Conservation (phyloP, 2,888 invertebrate genomes). For the Glaucopsyche alexis region DNA sequence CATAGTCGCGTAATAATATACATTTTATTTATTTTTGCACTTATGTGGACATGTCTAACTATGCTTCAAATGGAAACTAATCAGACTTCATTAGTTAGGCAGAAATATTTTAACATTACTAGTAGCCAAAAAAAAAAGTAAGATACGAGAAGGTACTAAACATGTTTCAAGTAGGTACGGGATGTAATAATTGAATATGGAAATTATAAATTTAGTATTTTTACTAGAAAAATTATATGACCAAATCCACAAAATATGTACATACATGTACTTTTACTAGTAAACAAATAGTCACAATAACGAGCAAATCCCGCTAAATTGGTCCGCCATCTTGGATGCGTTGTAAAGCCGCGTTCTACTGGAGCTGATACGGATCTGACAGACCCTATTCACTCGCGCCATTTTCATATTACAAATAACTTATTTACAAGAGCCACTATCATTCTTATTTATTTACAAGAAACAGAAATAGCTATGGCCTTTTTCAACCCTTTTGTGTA, state of each 20-base stretch:
- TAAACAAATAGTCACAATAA: slow-evolving; percentile 6
- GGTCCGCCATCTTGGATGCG: slow-evolving; percentile 28
- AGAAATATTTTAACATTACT: no score
- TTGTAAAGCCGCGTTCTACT: slow-evolving; percentile 29
- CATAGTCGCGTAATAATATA: no score
- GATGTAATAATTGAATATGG: no score
- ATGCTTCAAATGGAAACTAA: no score
- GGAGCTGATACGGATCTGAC: slow-evolving; percentile 31
- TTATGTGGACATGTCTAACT: no score
- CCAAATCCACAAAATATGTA: neutral
- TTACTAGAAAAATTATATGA: no score
- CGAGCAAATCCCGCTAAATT: slow-evolving; percentile 29
- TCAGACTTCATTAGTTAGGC: no score
- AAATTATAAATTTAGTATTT: no score
- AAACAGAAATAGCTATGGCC: neutral
- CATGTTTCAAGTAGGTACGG: no score
- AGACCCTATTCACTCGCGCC: slow-evolving; percentile 31
- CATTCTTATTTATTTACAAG: slow-evolving; percentile 21
- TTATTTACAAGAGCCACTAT: slow-evolving; percentile 31
- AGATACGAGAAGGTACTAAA: no score
- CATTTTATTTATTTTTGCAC: no score
- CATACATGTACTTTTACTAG: neutral
- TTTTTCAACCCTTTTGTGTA: neutral
- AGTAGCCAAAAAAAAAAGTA: no score
- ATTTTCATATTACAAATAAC: slow-evolving; percentile 34